A percentile compares a stretch with the other conserved stretches of the same genome.
Conservation (phyloP, 2,113 vertebrate genomes). For the Riparia riparia region DNA sequence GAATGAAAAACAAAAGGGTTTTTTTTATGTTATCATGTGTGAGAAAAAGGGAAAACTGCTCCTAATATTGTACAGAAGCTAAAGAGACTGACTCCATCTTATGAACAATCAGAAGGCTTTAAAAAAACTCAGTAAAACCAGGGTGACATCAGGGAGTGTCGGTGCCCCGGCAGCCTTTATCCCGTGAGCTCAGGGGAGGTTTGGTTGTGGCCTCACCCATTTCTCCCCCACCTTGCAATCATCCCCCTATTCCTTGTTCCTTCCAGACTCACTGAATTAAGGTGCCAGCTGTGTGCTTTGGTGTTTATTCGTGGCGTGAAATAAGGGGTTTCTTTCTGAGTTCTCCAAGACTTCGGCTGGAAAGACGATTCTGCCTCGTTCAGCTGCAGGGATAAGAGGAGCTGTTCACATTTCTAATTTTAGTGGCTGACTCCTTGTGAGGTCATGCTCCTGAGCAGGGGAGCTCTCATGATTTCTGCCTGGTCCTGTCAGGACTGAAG, state of each 20-base stretch:
- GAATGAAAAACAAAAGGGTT: too few species aligned
- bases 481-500: not conserved
- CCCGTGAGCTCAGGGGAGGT: not conserved
- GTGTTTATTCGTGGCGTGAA: not conserved
- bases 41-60: too few species aligned
- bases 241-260: not conserved
- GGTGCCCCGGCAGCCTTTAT: not conserved
- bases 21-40: too few species aligned
- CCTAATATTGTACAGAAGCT: too few species aligned
- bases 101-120: too few species aligned
- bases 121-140: too few species aligned
- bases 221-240: not conserved
- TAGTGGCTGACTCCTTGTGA: slow-evolving; percentile 18
- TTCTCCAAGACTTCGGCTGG: not conserved
- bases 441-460: slow-evolving; percentile 18
- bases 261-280: not conserved
- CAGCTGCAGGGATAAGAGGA: not conserved
- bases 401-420: slow-evolving; percentile 39
- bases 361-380: not conserved
- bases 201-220: not conserved
- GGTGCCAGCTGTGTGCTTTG: not conserved
- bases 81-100: too few species aligned
- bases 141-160: too few species aligned
- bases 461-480: not conserved
- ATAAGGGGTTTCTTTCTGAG: not conserved